A percentile compares a stretch with the other conserved stretches of the same genome.
phyloP scores from a whole-genome alignment of 2,797 vertebrate genomes.

The Gallirallus australis region DNA sequence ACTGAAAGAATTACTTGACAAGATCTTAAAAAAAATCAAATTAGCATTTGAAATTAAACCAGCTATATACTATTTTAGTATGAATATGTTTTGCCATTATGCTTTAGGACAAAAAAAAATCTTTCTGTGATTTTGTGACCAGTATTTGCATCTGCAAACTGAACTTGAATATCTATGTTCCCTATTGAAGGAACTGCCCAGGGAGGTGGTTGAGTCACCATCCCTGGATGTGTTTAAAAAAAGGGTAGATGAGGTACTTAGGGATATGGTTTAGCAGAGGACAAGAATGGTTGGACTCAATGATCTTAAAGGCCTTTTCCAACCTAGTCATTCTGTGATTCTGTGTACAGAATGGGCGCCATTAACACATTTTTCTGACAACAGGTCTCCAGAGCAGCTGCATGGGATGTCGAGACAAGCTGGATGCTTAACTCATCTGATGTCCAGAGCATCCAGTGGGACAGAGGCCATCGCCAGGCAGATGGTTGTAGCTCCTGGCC shows the following conservation, averaged over 20 bases:
- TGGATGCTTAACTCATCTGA: neutral
- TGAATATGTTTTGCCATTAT: neutral
- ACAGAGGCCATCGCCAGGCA: neutral
- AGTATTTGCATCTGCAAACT: neutral
- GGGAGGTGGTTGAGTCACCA: no score
- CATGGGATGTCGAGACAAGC: neutral
- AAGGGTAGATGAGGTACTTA: no score
- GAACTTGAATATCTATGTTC: neutral
- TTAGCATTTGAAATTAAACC: neutral
- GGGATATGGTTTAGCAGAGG: no score
- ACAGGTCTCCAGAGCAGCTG: neutral
- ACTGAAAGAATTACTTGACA: neutral
- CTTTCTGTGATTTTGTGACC: neutral
- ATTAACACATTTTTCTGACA: neutral
- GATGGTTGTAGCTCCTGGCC: neutral
- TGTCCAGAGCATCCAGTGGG: accelerated
- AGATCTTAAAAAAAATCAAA: neutral
- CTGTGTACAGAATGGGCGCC: neutral
- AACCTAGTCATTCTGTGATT: no score
- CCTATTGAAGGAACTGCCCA: neutral
- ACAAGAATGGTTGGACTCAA: no score
- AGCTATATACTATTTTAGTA: neutral
- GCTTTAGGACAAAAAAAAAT: neutral
- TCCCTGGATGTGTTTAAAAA: no score
- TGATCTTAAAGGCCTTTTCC: no score